Evolutionary conservation across 2,113 vertebrate species (phyloP), one percentile per base, ranked within the genome.

Genomic region (Diphyllodes magnificus): DNA sequence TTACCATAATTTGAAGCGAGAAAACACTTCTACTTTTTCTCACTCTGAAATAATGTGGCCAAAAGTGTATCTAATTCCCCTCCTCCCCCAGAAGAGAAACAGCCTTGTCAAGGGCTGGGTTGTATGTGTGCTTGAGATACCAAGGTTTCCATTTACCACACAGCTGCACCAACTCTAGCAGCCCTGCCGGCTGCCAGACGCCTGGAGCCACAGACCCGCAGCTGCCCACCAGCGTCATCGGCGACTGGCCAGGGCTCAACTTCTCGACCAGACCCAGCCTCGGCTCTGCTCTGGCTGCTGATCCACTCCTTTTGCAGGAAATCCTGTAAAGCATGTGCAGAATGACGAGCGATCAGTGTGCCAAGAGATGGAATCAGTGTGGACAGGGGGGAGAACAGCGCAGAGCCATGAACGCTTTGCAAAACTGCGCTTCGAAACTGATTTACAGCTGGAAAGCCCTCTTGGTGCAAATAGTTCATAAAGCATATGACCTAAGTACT

Each of bases 1-100:
- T 97, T 97, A 96, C 96, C 94, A 96, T 71, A 94, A 93, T 95
- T 95, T 97, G 89, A 93, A 98, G 97, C 90, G 94, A 98, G 97
- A 97, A 97, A 98, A 96, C 96, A 96, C 89, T 97, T 98, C 85
- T 97, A 88, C 95, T 97, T 96, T 98, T 97, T 97, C 71, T 66
- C 93, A 78, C 59, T 97, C 89, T 69, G 93, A 96, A 98, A 95
- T 97, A 98, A 95, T 94, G 93, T 92, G 81, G 89, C 83, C 81
- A 94, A 96, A 97, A 98, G 91, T 88, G 75, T 96, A 96, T 97
- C 88, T 98, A 96, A 97, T 96, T 97, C 92, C 87, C 86, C 37
- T 70, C 23, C 53, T 77, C 25, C 86, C 78, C 51, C 31, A 97
- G 94, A 98, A 98, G 93, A 97, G 95, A 97, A 98, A 95, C 93